phyloP scores from a whole-genome alignment of 2,797 vertebrate species.

The Periophthalmus magnuspinnatus region DNA sequence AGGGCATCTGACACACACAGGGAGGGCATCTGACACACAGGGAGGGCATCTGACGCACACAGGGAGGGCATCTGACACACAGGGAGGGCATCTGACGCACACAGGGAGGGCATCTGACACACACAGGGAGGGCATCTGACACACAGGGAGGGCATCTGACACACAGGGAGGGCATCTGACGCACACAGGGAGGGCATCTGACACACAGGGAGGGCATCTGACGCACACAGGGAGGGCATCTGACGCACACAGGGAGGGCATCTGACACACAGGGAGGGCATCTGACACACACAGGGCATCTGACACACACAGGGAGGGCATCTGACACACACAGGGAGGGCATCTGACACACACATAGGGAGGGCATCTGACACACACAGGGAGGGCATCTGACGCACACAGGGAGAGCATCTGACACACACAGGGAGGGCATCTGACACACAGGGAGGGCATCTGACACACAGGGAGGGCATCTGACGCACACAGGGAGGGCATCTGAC shows the following conservation, averaged over 20 bases:
- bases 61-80: no score
- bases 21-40: no score
- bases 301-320: no score
- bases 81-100: no score
- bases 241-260: no score
- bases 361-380: no score
- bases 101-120: background rate
- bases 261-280: slow-evolving; percentile 42
- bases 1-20: slow-evolving; percentile 1
- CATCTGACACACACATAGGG: no score
- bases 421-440: background rate
- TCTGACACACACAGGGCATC: no score
- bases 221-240: background rate
- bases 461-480: background rate
- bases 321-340: background rate
- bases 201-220: no score
- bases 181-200: background rate
- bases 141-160: background rate
- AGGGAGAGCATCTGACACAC: no score
- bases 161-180: background rate
- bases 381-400: background rate
- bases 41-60: background rate
- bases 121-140: background rate
- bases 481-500: background rate
- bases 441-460: background rate